A percentile compares a stretch with the other conserved stretches of the same genome.
phyloP scores from a whole-genome alignment of 2,888 invertebrate species.

The Nebria brevicollis region DNA sequence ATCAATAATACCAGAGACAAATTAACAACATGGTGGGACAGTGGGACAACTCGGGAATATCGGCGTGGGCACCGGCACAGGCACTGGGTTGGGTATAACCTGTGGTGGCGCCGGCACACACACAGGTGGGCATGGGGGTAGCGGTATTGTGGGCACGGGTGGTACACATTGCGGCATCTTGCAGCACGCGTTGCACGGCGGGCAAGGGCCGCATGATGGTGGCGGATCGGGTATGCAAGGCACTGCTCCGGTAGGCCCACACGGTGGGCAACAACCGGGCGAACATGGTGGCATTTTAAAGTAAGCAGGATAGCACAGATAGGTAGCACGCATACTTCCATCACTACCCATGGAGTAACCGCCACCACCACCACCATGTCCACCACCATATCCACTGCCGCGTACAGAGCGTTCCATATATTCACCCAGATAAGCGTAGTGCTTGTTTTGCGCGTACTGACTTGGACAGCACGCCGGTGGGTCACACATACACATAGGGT shows the following conservation, averaged over 20 bases:
- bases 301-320: slow-evolving; percentile 56
- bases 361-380: slow-evolving; percentile 51
- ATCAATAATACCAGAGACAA: background rate
- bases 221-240: slow-evolving; percentile 63
- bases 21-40: slow-evolving; percentile 58
- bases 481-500: slow-evolving; percentile 65
- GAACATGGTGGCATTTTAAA: slow-evolving; percentile 57
- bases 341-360: slow-evolving; percentile 53
- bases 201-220: slow-evolving; percentile 50
- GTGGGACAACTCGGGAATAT: slow-evolving; percentile 26
- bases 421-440: slow-evolving; percentile 33
- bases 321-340: slow-evolving; percentile 59
- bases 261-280: slow-evolving; percentile 63
- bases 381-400: slow-evolving; percentile 51
- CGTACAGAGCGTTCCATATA: slow-evolving; percentile 47
- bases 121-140: slow-evolving; percentile 39
- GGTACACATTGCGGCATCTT: slow-evolving; percentile 38
- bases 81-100: slow-evolving; percentile 30
- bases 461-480: slow-evolving; percentile 69
- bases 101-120: slow-evolving; percentile 30
- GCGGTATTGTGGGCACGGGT: slow-evolving; percentile 38
- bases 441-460: slow-evolving; percentile 55
- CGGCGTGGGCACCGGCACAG: slow-evolving; percentile 31
- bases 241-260: slow-evolving; percentile 61
- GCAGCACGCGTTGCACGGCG: slow-evolving; percentile 24